Conservation (phyloP, 2,888 invertebrate genomes). For the Amphipoea lucens region DNA sequence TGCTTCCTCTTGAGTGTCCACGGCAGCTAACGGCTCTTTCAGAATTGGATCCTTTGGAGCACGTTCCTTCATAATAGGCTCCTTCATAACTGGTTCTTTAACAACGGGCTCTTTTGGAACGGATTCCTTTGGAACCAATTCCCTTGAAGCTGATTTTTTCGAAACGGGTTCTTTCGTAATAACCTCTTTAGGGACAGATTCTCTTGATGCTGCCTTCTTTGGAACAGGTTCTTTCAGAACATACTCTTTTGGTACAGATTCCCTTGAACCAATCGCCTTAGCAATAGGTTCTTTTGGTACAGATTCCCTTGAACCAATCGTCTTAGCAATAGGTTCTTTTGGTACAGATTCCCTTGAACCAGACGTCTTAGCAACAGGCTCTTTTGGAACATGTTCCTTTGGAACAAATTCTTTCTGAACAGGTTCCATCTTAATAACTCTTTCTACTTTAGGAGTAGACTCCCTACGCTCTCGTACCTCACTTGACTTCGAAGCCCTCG, state of each 20-base stretch:
- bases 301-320: neutral
- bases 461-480: slow-evolving; percentile 48
- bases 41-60: slow-evolving; percentile 20
- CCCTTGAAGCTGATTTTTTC: slow-evolving; percentile 21
- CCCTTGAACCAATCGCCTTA: slow-evolving; percentile 21
- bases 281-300: slow-evolving; percentile 23
- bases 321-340: slow-evolving; percentile 19
- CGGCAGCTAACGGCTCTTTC: slow-evolving; percentile 20
- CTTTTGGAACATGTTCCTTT: slow-evolving; percentile 33
- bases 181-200: slow-evolving; percentile 18
- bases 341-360: neutral
- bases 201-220: slow-evolving; percentile 16
- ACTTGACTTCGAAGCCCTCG: slow-evolving; percentile 41
- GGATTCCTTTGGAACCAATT: slow-evolving; percentile 14
- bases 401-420: slow-evolving; percentile 32
- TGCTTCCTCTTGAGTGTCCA: slow-evolving; percentile 34
- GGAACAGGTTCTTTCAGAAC: slow-evolving; percentile 19
- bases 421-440: slow-evolving; percentile 48
- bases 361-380: slow-evolving; percentile 5
- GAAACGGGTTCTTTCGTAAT: slow-evolving; percentile 26
- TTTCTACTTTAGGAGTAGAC: slow-evolving; percentile 49
- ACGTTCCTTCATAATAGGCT: slow-evolving; percentile 32
- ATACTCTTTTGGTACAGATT: slow-evolving; percentile 35
- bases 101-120: slow-evolving; percentile 14
- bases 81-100: slow-evolving; percentile 16